A percentile compares a stretch with the other conserved stretches of the same genome.
These are phyloP conservation scores for Nomada ferruginata DNA, from an alignment of 2,888 invertebrate species.

Conservation along the genomic window DNA sequence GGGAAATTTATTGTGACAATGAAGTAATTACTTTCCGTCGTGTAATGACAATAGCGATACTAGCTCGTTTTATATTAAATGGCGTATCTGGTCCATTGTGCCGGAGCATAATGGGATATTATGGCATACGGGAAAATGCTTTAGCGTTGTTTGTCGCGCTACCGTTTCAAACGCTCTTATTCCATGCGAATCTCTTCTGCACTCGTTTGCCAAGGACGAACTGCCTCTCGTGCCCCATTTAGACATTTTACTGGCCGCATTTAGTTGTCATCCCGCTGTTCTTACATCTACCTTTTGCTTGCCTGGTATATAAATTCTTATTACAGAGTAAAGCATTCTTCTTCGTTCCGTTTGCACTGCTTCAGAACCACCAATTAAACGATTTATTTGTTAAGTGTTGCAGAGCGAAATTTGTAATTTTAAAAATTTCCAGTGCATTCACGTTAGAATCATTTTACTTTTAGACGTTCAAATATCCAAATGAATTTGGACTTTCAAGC, in stretches of 20 bases:
- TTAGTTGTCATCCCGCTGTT: neutral
- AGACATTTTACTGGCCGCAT: neutral
- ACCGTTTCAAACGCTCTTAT: constrained; percentile 48
- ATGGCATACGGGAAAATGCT: constrained; percentile 69
- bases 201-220: constrained; percentile 18
- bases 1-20: constrained; percentile 70
- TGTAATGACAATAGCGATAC: constrained; percentile 67
- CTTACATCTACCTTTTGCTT: neutral
- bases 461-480: too few species aligned
- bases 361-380: too few species aligned
- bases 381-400: too few species aligned
- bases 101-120: constrained; percentile 69
- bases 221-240: neutral
- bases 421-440: too few species aligned
- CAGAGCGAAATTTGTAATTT: too few species aligned
- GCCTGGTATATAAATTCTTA: too few species aligned
- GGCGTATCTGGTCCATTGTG: constrained; percentile 65
- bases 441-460: too few species aligned
- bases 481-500: too few species aligned
- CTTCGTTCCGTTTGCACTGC: too few species aligned
- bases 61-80: constrained; percentile 69
- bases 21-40: constrained; percentile 71
- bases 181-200: constrained; percentile 20
- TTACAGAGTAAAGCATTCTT: too few species aligned
- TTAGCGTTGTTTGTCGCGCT: constrained; percentile 51